A percentile compares a stretch with the other conserved stretches of the same genome.
Conservation (phyloP, 2,888 invertebrate species). For the Sinopyrophorus schimmeli region DNA sequence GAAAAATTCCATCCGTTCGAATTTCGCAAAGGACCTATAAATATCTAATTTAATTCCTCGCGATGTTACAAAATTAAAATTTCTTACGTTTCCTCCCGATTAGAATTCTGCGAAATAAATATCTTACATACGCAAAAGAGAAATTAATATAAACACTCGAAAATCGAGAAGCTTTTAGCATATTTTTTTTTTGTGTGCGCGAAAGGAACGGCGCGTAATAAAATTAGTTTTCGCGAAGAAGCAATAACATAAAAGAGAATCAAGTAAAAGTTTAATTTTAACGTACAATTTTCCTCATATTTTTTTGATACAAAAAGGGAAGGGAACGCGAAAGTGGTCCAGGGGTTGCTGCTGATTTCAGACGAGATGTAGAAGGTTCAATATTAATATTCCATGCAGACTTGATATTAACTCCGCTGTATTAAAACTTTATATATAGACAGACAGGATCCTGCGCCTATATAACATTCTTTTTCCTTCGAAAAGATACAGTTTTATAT, state of each 20-base stretch:
- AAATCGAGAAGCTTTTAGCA: no score
- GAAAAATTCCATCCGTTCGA: no score
- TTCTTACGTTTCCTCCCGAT: no score
- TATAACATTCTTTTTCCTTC: slow-evolving; percentile 30
- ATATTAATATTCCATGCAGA: slow-evolving; percentile 43
- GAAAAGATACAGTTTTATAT: slow-evolving; percentile 29
- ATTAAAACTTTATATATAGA: slow-evolving; percentile 42
- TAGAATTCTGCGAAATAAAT: no score
- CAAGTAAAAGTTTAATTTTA: slow-evolving; percentile 29
- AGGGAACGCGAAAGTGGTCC: slow-evolving; percentile 32
- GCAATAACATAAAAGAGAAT: slow-evolving; percentile 15
- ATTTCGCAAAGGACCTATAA: no score
- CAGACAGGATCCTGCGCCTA: slow-evolving; percentile 33
- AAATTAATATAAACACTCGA: no score
- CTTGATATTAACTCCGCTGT: slow-evolving; percentile 43
- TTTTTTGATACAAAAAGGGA: no score
- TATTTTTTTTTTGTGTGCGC: no score
- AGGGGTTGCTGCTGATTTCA: slow-evolving; percentile 34
- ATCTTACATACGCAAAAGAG: no score
- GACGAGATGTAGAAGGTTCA: slow-evolving; percentile 37
- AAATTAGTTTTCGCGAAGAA: background rate
- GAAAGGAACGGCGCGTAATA: no score
- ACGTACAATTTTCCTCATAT: slow-evolving; percentile 28
- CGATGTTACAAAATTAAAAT: no score
- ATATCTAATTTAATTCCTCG: no score